Percentiles rank a stretch among this genome's conserved stretches.
phyloP scores from a whole-genome alignment of 2,797 vertebrate species.

The Urosaurus nigricauda region DNA sequence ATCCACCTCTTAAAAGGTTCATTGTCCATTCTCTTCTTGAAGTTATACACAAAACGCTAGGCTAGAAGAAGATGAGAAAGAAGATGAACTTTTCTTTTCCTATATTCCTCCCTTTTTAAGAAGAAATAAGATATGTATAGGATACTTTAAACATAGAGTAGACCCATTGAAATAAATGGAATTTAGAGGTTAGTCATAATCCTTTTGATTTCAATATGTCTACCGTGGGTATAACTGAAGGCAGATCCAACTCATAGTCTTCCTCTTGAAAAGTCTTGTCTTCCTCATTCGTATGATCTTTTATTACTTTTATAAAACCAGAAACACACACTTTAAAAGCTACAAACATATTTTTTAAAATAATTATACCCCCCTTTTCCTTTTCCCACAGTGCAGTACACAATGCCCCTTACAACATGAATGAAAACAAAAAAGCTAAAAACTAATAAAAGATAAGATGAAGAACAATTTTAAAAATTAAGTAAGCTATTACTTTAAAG shows the following conservation, averaged over 20 bases:
- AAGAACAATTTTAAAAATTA: too few species aligned
- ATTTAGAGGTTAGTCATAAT: background rate
- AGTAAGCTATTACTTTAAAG: too few species aligned
- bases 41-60: background rate
- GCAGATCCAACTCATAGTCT: background rate
- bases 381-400: too few species aligned
- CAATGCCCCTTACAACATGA: too few species aligned
- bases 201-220: background rate
- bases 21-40: constrained; percentile 5
- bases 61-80: background rate
- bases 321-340: background rate
- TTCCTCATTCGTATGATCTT: background rate
- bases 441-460: too few species aligned
- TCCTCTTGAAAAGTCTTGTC: background rate
- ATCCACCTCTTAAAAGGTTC: constrained; percentile 48
- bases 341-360: too few species aligned
- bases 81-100: background rate
- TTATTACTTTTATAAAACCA: background rate
- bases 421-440: too few species aligned
- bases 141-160: background rate
- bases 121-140: background rate
- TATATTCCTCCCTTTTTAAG: constrained; percentile 8
- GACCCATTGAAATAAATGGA: background rate
- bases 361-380: too few species aligned
- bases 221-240: background rate